These are phyloP conservation scores for Ophraella communa DNA, from an alignment of 2,888 invertebrate species.

Conservation along the genomic window DNA sequence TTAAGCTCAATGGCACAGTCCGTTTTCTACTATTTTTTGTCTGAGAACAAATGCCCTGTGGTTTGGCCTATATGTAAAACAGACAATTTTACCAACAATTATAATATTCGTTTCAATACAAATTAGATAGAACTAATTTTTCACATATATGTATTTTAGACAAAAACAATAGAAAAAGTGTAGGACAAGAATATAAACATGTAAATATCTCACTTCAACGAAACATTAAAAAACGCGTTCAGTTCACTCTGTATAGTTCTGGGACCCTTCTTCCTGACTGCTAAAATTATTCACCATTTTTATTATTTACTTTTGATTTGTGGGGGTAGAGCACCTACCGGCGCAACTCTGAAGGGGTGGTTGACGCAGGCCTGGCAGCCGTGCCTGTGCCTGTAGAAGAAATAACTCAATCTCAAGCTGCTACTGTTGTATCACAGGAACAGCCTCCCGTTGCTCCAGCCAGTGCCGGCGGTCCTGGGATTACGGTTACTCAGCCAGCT, in stretches of 20 bases:
- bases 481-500: slow-evolving; percentile 69
- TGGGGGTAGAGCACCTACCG: slow-evolving; percentile 60
- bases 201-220: too few species aligned
- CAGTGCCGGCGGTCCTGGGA: slow-evolving; percentile 61
- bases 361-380: slow-evolving; percentile 59
- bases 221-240: not conserved
- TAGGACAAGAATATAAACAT: too few species aligned
- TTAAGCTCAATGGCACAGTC: too few species aligned
- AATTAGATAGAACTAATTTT: too few species aligned
- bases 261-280: slow-evolving; percentile 29
- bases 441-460: slow-evolving; percentile 64
- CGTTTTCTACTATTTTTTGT: too few species aligned
- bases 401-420: slow-evolving; percentile 57
- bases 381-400: slow-evolving; percentile 60
- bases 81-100: too few species aligned
- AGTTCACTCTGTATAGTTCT: not conserved
- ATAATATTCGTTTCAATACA: too few species aligned
- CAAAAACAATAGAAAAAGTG: too few species aligned
- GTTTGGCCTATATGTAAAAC: too few species aligned
- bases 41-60: too few species aligned
- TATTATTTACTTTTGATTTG: slow-evolving; percentile 45
- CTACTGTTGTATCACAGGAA: slow-evolving; percentile 52
- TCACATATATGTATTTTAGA: too few species aligned
- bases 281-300: slow-evolving; percentile 22
- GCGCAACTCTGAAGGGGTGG: slow-evolving; percentile 61